Percentiles rank a stretch among this genome's conserved stretches.
These are phyloP conservation scores for Anhinga anhinga DNA, from an alignment of 2,113 vertebrate species.

Conservation along the genomic window DNA sequence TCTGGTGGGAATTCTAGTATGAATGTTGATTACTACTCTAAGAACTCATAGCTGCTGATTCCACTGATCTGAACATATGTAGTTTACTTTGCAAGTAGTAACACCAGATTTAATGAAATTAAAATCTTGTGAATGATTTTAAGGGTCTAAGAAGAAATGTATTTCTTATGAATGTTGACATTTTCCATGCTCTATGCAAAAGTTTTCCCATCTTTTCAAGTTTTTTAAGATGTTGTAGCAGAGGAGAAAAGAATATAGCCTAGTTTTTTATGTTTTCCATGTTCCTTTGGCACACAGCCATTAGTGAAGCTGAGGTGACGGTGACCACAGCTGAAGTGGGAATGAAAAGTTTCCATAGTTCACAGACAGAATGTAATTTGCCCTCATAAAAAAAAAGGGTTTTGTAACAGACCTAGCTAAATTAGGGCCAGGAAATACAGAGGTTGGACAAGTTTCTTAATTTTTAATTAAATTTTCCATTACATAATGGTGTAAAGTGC, in stretches of 20 bases:
- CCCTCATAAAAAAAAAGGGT: not conserved
- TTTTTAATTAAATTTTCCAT: conserved; percentile 31
- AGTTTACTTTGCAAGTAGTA: not conserved
- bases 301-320: not conserved
- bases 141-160: not conserved
- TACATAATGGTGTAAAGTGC: not conserved
- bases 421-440: not conserved
- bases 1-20: not conserved
- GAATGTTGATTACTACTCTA: not conserved
- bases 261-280: not conserved
- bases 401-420: not conserved
- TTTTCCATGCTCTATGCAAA: not conserved
- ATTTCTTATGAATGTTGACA: not conserved
- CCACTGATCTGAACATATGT: not conserved
- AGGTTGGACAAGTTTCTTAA: not conserved
- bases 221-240: not conserved
- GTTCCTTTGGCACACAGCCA: not conserved
- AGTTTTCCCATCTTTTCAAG: not conserved
- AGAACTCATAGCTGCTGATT: not conserved
- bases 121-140: not conserved
- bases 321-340: not conserved
- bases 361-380: not conserved
- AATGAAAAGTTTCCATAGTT: not conserved
- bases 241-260: not conserved
- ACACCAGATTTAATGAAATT: not conserved